Conservation (phyloP, 2,113 vertebrate species). For the Sphaerodactylus townsendi region DNA sequence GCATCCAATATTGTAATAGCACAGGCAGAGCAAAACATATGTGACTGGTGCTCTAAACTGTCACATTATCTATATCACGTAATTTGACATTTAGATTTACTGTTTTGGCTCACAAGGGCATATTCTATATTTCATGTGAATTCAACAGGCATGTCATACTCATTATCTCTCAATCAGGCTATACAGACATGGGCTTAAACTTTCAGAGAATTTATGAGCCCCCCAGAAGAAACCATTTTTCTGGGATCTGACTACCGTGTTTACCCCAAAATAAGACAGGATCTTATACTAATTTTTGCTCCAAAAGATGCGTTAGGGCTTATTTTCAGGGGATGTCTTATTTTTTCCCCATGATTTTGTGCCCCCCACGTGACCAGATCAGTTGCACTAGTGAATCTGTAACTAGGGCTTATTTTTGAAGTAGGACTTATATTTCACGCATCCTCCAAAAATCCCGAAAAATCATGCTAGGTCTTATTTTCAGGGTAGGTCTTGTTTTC, state of each 20-base stretch:
- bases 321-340: no score
- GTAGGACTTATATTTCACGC: no score
- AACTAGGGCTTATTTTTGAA: no score
- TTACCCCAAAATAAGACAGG: no score
- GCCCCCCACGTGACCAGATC: no score
- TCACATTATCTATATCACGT: constrained; percentile 15
- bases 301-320: no score
- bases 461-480: no score
- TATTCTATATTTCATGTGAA: constrained; percentile 50
- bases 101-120: constrained; percentile 47
- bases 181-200: constrained; percentile 25
- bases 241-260: constrained; percentile 21
- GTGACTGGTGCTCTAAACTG: constrained; percentile 18
- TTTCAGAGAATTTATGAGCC: not conserved
- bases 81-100: constrained; percentile 48
- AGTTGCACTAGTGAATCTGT: no score
- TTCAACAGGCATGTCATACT: constrained; percentile 40
- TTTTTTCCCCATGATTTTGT: no score
- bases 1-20: not conserved
- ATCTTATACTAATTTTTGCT: no score
- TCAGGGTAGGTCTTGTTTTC: no score
- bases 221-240: constrained; percentile 2
- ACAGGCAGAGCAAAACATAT: constrained; percentile 21
- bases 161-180: constrained; percentile 31
- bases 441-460: no score